A percentile compares a stretch with the other conserved stretches of the same genome.
Conservation (phyloP, 2,113 vertebrate genomes). For the Nipponia nippon region DNA sequence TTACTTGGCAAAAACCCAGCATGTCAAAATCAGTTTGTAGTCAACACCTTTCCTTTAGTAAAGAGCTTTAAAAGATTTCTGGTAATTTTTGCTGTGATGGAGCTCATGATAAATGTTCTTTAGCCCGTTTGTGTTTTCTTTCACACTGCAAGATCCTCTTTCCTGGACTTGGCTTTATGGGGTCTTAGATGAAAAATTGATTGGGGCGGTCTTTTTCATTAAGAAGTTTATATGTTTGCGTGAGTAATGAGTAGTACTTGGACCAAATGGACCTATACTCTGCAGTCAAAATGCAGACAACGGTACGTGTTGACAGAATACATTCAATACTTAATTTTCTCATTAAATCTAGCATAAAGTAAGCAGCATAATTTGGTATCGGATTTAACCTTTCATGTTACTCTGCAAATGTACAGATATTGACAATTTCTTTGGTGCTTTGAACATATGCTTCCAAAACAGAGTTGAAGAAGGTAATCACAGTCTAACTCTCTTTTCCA, state of each 20-base stretch:
- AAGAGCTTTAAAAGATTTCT: not conserved
- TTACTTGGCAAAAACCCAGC: not conserved
- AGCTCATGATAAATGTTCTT: not conserved
- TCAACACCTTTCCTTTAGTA: not conserved
- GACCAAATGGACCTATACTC: not conserved
- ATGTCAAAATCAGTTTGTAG: not conserved
- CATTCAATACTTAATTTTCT: not conserved
- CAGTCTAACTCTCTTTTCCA: not conserved
- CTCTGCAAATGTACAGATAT: not conserved
- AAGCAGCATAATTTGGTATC: not conserved
- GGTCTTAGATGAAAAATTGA: not conserved
- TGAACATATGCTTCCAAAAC: not conserved
- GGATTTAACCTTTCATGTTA: not conserved
- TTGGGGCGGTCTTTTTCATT: not conserved
- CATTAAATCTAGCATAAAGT: not conserved
- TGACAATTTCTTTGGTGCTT: not conserved
- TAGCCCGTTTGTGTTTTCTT: not conserved
- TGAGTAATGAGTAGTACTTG: not conserved
- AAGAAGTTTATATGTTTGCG: not conserved
- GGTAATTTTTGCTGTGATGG: not conserved
- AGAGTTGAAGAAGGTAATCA: not conserved
- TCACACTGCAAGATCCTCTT: not conserved
- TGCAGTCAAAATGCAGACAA: not conserved
- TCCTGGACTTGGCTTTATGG: not conserved
- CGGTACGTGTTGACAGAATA: not conserved